Base-by-base conservation (phyloP, 2,888 invertebrate species). In the Ochlodes sylvanus region DNA sequence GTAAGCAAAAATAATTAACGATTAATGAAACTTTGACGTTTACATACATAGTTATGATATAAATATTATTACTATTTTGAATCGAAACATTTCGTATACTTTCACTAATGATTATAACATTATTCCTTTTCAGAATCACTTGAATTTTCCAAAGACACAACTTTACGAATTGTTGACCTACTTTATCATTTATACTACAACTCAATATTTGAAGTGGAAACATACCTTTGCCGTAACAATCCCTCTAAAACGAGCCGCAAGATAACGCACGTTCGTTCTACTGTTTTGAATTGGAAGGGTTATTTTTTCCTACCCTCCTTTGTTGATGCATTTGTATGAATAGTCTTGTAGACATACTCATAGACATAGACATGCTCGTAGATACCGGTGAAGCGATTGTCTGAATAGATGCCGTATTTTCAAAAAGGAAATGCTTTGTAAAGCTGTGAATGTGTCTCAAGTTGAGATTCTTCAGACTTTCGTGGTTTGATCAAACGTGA, bases 221-320 rank as follows among this genome's bases (percentile, higher is more conserved):
- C 57, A 56, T 47, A 64, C 65, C 58, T 65, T 58, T 65, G 58
- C 38, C 58, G 52, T 52, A 38, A 50, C 57, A 58, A 65, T 65
- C 50, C 65, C 41, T 65, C 65, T 65, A 58, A 64, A 64, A 58
- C 65, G 65, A 47, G 57, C 57, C 64, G 50, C 57, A 58, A 65
- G 65, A 65, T 65, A 65, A 65, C 65, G 65, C 65, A 58, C 58
- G 65, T 65, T 65, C 58, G 58, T 63, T 65, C 58, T 41, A 65
- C 58, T 58, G 58, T 65, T 65, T 52, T 58, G 65, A 65, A 65
- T 65, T 58, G 65, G 50, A 65, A 65, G 65, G 65, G 65, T 65
- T 65, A 58, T 65, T 58, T 58, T 54, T 58, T 52, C 15, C 15
- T 41, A 57, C 56, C 38, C 21, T 38, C 57, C 41, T 58, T 58